A percentile compares a stretch with the other conserved stretches of the same genome.
These are phyloP conservation scores for Melanerpes aurifrons DNA, from an alignment of 2,113 vertebrate species.

Conservation along the genomic window DNA sequence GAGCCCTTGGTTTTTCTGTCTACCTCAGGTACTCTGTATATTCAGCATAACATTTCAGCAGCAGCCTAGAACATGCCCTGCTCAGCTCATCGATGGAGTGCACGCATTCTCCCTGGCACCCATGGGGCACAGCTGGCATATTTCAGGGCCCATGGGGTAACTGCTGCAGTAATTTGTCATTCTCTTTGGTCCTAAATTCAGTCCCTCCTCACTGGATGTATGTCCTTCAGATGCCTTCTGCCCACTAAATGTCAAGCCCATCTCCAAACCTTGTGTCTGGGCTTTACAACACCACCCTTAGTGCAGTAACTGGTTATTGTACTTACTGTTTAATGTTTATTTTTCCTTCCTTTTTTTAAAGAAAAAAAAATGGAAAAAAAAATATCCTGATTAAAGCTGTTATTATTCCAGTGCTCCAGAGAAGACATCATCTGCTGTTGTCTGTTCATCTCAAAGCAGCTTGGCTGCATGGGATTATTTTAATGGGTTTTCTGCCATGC, in stretches of 20 bases:
- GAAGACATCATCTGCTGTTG: not conserved
- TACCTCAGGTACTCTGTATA: not conserved
- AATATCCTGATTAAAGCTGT: not conserved
- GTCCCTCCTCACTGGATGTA: not conserved
- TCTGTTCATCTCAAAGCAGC: not conserved
- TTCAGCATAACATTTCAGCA: not conserved
- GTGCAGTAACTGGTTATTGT: not conserved
- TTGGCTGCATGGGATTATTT: not conserved
- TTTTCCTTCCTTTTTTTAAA: not conserved
- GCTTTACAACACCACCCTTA: not conserved
- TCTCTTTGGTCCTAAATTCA: not conserved
- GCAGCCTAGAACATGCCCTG: not conserved
- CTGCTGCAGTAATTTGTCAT: not conserved
- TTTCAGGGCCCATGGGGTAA: not conserved
- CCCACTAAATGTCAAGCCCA: accelerated
- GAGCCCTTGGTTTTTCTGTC: not conserved
- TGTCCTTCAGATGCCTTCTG: not conserved
- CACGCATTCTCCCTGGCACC: not conserved
- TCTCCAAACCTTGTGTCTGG: not conserved
- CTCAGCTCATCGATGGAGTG: accelerated
- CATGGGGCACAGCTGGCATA: accelerated
- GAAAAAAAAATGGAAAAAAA: not conserved
- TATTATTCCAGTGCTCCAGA: not conserved
- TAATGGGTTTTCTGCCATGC: not conserved
- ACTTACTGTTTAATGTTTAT: not conserved